Base-by-base conservation (phyloP, 2,113 vertebrate genomes). In the Phasianus colchicus region DNA sequence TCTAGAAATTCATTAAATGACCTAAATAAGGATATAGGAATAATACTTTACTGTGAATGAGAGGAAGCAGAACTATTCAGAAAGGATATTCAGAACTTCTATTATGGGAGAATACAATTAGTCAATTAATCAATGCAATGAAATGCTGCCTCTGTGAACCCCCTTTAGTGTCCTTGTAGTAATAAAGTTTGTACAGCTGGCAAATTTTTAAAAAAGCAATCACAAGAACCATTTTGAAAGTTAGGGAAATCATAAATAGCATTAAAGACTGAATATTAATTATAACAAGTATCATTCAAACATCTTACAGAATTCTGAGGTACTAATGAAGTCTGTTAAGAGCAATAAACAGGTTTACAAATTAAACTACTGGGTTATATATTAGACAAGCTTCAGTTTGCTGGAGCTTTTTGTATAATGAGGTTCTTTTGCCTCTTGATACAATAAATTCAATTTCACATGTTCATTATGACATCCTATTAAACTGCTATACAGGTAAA, bases 231-330 rank as follows among this genome's bases (percentile, higher is more conserved):
- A 66, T 97, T 95, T 75, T 77, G 65, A 80, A 95, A 94, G 54
- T 96, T 4, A 88, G 60, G 47, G 36, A 75, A 94, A 96, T 73
- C 81, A 92, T 73, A 57, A 96, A 64, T 47, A 76, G 69, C 64
- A 73, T 93, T 94, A 91, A 81, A 94, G 66, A 82, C 71, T 85
- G 96, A 96, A 94, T 95, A 97, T 89, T 96, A 97, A 96, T 96
- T 97, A 92, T 71, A 94, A 96, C 60, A 94, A 96, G 88, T 93
- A 91, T 93, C 71, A 90, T 93, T 96, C 76, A 91, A 88, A 86
- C 2, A 8, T 82, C 81, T 96, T 93, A 69, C 42, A 90, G 79
- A 93, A 86, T 86, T 96, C 94, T 1, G 10, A 91, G 86, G 78
- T 91, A 75, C 86, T 93, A 95, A 96, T 61, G 89, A 94, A 92